A percentile compares a stretch with the other conserved stretches of the same genome.
Conservation (phyloP, 2,113 vertebrate genomes). For the Mola mola region DNA sequence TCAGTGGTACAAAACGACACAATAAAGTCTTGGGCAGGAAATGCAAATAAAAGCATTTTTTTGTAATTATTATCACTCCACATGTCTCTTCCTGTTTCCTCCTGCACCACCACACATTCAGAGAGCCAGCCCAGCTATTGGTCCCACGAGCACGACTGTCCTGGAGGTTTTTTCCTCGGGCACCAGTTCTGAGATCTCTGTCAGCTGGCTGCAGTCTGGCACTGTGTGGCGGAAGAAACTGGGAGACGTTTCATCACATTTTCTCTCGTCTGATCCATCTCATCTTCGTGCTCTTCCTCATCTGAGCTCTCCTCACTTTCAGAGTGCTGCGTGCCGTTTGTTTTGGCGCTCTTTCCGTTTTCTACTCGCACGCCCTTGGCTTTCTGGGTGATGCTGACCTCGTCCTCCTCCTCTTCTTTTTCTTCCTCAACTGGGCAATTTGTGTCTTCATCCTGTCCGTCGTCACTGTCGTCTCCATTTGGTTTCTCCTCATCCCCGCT, state of each 20-base stretch:
- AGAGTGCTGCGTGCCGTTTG: constrained; percentile 36
- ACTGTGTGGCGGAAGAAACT: constrained; percentile 4
- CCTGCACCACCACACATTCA: not conserved
- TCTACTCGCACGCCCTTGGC: not conserved
- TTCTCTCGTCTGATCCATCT: not conserved
- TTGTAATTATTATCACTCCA: too few species aligned
- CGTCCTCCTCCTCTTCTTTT: constrained; percentile 6
- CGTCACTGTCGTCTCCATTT: constrained; percentile 31
- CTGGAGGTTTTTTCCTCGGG: not conserved
- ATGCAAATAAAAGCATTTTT: too few species aligned
- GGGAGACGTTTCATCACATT: constrained; percentile 27
- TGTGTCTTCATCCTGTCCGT: constrained; percentile 45
- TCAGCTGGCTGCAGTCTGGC: constrained; percentile 57
- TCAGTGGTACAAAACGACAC: too few species aligned
- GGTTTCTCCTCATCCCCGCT: not conserved
- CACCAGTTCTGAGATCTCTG: not conserved
- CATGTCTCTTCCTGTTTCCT: not conserved
- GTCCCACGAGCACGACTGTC: not conserved
- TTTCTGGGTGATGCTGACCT: constrained; percentile 66
- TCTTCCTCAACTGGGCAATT: constrained; percentile 16
- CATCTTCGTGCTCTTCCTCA: constrained; percentile 55
- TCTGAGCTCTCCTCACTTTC: constrained; percentile 66
- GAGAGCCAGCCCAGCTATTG: too few species aligned
- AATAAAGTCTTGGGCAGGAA: too few species aligned
- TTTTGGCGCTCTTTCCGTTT: constrained; percentile 5